Conservation (phyloP, 2,113 vertebrate genomes). For the Pelobates fuscus region DNA sequence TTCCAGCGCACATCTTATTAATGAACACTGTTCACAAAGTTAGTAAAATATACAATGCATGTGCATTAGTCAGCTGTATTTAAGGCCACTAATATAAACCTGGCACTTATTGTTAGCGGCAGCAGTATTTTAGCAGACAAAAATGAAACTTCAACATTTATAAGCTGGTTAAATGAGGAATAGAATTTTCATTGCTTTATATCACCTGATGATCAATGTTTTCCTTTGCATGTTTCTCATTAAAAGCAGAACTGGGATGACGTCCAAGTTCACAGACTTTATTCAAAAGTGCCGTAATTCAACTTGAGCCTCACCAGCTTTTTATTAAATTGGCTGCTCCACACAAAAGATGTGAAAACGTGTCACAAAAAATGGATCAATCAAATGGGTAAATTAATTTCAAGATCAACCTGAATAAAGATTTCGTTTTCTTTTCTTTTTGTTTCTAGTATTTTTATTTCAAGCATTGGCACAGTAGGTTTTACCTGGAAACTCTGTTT, state of each 20-base stretch:
- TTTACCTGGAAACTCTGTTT: no score
- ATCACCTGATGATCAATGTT: conserved; percentile 47
- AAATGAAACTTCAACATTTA: conserved; percentile 32
- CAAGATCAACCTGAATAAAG: neutral
- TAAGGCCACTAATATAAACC: conserved; percentile 8
- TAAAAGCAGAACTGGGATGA: conserved; percentile 31
- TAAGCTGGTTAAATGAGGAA: conserved; percentile 30
- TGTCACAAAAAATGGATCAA: conserved; percentile 16
- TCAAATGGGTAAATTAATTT: neutral
- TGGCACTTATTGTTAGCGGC: conserved; percentile 27
- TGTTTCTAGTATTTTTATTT: neutral
- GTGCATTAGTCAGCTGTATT: conserved; percentile 32
- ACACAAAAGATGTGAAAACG: conserved; percentile 23
- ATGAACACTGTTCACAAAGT: conserved; percentile 34
- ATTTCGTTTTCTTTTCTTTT: neutral
- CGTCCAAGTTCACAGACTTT: conserved; percentile 28
- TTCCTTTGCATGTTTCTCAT: conserved; percentile 40
- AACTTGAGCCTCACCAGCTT: conserved; percentile 25
- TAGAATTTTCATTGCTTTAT: conserved; percentile 35
- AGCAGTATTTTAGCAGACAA: conserved; percentile 32
- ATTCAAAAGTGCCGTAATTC: conserved; percentile 12
- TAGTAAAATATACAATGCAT: conserved; percentile 20
- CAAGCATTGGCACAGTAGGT: no score
- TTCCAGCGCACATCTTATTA: conserved; percentile 31
- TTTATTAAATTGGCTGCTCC: conserved; percentile 22